These are phyloP conservation scores for Trissonchulus latispiculum DNA, from an alignment of 2,888 invertebrate genomes.

Conservation along the genomic window DNA sequence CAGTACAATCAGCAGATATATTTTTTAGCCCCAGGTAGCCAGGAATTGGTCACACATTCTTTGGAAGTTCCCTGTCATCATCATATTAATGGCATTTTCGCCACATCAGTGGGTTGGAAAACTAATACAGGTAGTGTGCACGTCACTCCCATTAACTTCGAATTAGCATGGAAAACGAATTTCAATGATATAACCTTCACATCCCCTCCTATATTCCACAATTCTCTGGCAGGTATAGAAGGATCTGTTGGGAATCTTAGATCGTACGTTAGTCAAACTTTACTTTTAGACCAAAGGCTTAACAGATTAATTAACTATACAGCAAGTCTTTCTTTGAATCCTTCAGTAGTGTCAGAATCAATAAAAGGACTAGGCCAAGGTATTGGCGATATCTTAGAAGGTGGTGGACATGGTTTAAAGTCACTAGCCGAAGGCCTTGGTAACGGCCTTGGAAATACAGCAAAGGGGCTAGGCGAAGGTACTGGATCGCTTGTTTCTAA, in stretches of 20 bases:
- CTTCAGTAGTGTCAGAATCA: not conserved
- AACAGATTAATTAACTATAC: constrained; percentile 10
- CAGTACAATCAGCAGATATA: not conserved
- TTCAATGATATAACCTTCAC: not conserved
- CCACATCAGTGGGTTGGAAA: not conserved
- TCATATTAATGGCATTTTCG: constrained; percentile 5
- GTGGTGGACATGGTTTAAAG: not conserved
- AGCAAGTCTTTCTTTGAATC: not conserved
- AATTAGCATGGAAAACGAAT: not conserved
- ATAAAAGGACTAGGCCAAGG: not conserved
- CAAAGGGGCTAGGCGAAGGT: not conserved
- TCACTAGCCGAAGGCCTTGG: not conserved
- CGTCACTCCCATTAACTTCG: not conserved
- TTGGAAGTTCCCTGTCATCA: constrained; percentile 2
- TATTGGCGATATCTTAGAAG: not conserved
- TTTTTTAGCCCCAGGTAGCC: constrained; percentile 15
- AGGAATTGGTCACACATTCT: not conserved
- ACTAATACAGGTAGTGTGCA: not conserved
- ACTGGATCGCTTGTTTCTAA: not conserved
- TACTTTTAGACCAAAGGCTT: not conserved
- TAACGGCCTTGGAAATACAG: not conserved
- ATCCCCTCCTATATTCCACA: not conserved
- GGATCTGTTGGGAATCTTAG: not conserved
- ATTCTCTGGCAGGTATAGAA: not conserved
- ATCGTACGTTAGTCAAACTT: not conserved